Evolutionary conservation across 2,113 vertebrate genomes (phyloP).

Genomic region (Hippocampus mohnikei): DNA sequence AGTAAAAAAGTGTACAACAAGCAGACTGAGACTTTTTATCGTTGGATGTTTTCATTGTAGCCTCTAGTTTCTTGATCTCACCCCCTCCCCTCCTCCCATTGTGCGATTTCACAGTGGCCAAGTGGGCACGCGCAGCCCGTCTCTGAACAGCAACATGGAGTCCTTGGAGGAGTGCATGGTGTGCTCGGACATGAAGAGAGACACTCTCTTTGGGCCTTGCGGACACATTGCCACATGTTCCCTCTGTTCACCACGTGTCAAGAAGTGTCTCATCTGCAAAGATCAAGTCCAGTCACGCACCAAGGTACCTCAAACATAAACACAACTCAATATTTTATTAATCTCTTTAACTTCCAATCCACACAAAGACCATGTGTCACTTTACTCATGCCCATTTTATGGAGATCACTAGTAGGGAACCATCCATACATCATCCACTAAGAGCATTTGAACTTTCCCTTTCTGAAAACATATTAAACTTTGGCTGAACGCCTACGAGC

Average conservation of each 20-base stretch:
- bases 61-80: background rate
- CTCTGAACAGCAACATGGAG: constrained; percentile 94
- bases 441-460: too few species aligned
- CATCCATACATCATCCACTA: too few species aligned
- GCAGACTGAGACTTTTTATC: background rate
- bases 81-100: background rate
- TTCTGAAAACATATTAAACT: too few species aligned
- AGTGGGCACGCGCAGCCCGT: constrained; percentile 93
- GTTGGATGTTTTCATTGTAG: background rate
- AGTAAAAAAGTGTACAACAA: background rate
- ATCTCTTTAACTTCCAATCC: background rate
- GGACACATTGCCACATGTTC: constrained; percentile 98
- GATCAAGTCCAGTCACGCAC: constrained; percentile 98
- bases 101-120: constrained; percentile 78
- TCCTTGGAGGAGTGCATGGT: constrained; percentile 99
- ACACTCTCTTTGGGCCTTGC: constrained; percentile 97
- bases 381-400: too few species aligned
- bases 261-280: constrained; percentile 99
- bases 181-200: constrained; percentile 97
- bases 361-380: background rate
- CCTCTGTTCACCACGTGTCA: constrained; percentile 96
- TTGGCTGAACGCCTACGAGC: too few species aligned
- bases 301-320: constrained; percentile 78
- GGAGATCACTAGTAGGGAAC: too few species aligned
- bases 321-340: background rate